A percentile compares a stretch with the other conserved stretches of the same genome.
phyloP scores from a whole-genome alignment of 2,888 invertebrate genomes.

The Thecophora atra region DNA sequence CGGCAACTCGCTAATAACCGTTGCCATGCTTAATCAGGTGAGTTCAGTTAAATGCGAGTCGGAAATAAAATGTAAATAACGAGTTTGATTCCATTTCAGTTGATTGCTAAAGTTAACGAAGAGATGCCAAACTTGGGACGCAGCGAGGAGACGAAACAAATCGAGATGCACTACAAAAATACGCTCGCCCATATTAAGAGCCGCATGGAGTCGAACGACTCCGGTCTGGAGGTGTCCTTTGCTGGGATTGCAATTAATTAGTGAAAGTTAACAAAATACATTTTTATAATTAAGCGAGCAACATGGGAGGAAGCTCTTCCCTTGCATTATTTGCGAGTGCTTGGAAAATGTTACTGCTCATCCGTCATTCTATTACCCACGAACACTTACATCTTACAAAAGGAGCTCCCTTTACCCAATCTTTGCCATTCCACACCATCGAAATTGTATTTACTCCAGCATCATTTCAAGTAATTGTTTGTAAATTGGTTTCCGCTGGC shows the following conservation, averaged over 20 bases:
- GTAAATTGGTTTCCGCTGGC: background rate
- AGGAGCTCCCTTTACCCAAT: background rate
- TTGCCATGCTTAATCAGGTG: conserved; percentile 70
- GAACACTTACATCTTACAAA: background rate
- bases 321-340: conserved; percentile 1
- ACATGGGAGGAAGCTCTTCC: background rate
- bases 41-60: conserved; percentile 1
- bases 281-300: background rate
- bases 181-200: conserved; percentile 84
- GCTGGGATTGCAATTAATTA: conserved; percentile 66
- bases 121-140: conserved; percentile 93
- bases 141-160: conserved; percentile 96
- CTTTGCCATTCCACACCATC: background rate
- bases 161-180: conserved; percentile 93
- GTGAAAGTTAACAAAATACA: conserved; percentile 36
- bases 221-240: conserved; percentile 64
- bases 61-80: too few species aligned
- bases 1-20: conserved; percentile 74
- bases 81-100: conserved; percentile 68
- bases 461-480: background rate
- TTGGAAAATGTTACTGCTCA: conserved; percentile 2
- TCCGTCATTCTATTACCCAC: background rate
- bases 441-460: background rate
- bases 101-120: conserved; percentile 92
- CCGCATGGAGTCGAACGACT: conserved; percentile 67